Conservation (phyloP, 2,797 vertebrate species). For the Myripristis jacobus region DNA sequence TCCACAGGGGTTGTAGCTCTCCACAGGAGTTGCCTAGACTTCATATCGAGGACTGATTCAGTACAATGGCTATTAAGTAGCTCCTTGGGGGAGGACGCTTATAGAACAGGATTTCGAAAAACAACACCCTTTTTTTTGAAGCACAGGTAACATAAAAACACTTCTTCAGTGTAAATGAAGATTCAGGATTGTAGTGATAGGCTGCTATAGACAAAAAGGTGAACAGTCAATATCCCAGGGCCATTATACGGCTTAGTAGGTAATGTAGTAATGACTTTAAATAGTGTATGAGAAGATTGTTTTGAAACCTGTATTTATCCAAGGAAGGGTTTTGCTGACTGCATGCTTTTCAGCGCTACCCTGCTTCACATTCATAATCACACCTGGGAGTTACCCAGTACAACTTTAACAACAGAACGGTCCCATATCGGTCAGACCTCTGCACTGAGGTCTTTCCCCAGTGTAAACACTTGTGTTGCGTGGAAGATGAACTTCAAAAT, state of each 20-base stretch:
- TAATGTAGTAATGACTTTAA: no score
- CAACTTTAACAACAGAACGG: neutral
- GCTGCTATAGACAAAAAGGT: neutral
- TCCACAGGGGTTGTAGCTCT: neutral
- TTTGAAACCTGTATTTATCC: neutral
- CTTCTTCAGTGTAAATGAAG: no score
- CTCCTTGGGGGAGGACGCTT: neutral
- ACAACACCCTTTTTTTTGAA: neutral
- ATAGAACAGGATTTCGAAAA: neutral
- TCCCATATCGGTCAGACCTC: neutral
- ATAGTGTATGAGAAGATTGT: neutral
- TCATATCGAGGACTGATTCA: slow-evolving; percentile 45
- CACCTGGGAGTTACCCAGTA: neutral
- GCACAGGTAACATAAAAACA: no score
- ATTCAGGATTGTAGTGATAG: no score
- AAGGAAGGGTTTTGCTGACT: neutral
- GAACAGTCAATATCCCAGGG: neutral
- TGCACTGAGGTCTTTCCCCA: no score
- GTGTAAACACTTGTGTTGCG: no score
- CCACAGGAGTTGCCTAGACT: slow-evolving; percentile 37
- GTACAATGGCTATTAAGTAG: neutral
- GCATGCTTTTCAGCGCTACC: neutral
- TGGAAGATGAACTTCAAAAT: no score
- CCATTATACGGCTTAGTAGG: neutral
- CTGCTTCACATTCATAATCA: neutral